Evolutionary conservation across 2,888 invertebrate species (phyloP), one percentile per base, ranked within the genome.

Genomic region (Chromoteleia sp.): DNA sequence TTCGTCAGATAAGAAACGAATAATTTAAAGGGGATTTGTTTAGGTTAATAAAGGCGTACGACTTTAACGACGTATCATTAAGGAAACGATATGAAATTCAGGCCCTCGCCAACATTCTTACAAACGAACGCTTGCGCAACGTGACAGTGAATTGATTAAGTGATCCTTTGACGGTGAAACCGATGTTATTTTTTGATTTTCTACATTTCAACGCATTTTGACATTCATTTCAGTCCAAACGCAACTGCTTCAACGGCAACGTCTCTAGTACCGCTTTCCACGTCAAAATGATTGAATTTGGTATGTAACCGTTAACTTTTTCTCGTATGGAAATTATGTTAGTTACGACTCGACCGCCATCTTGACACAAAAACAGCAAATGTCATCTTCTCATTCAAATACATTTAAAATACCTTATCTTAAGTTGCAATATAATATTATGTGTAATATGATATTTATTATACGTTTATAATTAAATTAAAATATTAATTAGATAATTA

Each of bases 81-180:
- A n/a, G 15, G 2, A 19, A 1, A 15, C 39, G 39, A 25, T 14
- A 30, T 54, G 30, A 48, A 71, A 48, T 71, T 56, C 71, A 25
- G 39, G 19, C 63, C 29, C n/a, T 48, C 15, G 56, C 65, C 56
- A 48, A 36, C 15, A 17, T 25, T 39, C 12, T 14, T 54, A 63
- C 30, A 70, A 67, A 67, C 19, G 61, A 43, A 39, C 70, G 70
- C 77, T 77, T 71, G 70, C 63, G 65, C 78, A 65, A 65, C 12
- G 33, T 4, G 8, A 33, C 56, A n/a, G 63, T 68, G 29, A 45
- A 68, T 56, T 63, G 70, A 56, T 56, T 43, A 61, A 48, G 52
- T 41, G 33, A 54, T 63, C 19, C 45, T 39, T 68, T 48, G 17
- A 10, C 50, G 12, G 29, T 19, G 50, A 29, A 58, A 43, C 30